Conservation (phyloP, 2,888 invertebrate genomes). For the Charanyca ferruginea region DNA sequence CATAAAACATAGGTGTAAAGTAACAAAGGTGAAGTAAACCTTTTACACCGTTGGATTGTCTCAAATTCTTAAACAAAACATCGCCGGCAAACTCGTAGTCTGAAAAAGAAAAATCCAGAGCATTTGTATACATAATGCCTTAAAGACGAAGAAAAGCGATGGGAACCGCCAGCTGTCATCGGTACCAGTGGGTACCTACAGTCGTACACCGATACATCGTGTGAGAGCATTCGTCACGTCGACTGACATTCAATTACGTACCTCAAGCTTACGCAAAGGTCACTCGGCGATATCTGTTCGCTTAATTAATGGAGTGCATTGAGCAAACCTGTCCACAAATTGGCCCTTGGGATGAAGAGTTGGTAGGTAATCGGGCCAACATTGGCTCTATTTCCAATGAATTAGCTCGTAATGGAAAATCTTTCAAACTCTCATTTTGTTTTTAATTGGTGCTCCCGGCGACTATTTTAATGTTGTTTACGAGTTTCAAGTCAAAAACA, state of each 20-base stretch:
- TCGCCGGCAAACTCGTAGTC: constrained; percentile 2
- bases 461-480: constrained; percentile 29
- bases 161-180: constrained; percentile 54
- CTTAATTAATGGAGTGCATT: constrained; percentile 46
- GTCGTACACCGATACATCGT: constrained; percentile 45
- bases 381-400: background rate
- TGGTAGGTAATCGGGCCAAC: background rate
- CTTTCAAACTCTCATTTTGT: constrained; percentile 21
- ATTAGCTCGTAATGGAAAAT: constrained; percentile 19
- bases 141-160: constrained; percentile 39
- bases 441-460: constrained; percentile 33
- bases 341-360: background rate
- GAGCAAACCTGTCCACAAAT: constrained; percentile 18
- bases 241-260: constrained; percentile 55
- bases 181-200: background rate
- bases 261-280: constrained; percentile 41
- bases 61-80: constrained; percentile 43
- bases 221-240: constrained; percentile 51
- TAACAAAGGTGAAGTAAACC: constrained; percentile 25
- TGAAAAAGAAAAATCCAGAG: constrained; percentile 19
- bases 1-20: constrained; percentile 17
- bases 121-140: constrained; percentile 55
- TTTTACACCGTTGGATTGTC: constrained; percentile 30
- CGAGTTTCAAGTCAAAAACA: constrained; percentile 33
- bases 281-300: constrained; percentile 7